Percentiles rank a stretch among this genome's conserved stretches.
These are phyloP conservation scores for Melanogrammus aeglefinus DNA, from an alignment of 2,797 vertebrate species.

Conservation along the genomic window DNA sequence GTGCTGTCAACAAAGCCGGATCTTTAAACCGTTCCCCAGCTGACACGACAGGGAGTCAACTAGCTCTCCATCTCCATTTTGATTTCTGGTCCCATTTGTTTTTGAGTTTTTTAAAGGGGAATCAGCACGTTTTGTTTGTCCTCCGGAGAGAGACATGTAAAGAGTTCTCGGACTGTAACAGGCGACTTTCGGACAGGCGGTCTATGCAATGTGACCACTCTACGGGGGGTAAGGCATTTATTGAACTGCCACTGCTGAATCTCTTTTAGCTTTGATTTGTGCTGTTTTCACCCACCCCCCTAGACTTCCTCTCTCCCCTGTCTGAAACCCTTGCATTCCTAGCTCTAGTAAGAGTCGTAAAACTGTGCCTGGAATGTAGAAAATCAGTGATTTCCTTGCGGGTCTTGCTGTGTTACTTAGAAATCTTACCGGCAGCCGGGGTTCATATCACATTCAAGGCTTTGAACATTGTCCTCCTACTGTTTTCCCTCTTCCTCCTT, in stretches of 20 bases:
- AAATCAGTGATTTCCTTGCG: conserved; percentile 51
- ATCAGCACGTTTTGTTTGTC: conserved; percentile 30
- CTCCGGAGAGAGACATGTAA: conserved; percentile 23
- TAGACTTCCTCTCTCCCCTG: conserved; percentile 14
- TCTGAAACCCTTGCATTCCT: conserved; percentile 15
- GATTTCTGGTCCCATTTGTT: conserved; percentile 34
- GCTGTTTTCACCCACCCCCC: conserved; percentile 1
- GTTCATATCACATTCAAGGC: conserved; percentile 56
- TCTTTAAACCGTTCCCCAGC: conserved; percentile 51
- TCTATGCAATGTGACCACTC: conserved; percentile 49
- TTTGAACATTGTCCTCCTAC: conserved; percentile 43
- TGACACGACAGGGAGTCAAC: conserved; percentile 43
- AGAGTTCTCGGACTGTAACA: conserved; percentile 45
- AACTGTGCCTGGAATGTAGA: conserved; percentile 24
- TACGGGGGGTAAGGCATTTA: conserved; percentile 57
- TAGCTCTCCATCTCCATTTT: conserved; percentile 20
- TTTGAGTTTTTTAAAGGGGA: conserved; percentile 32
- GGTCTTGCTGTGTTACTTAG: conserved; percentile 54
- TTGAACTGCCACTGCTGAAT: conserved; percentile 36
- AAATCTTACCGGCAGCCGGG: conserved; percentile 48
- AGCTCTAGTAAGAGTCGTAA: conserved; percentile 5
- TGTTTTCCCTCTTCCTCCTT: conserved; percentile 45
- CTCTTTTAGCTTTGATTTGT: conserved; percentile 29
- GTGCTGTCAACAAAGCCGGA: conserved; percentile 50
- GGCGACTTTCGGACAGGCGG: conserved; percentile 29